phyloP scores from a whole-genome alignment of 1,140 invertebrate species.

The Stegodyphus mimosarum region DNA sequence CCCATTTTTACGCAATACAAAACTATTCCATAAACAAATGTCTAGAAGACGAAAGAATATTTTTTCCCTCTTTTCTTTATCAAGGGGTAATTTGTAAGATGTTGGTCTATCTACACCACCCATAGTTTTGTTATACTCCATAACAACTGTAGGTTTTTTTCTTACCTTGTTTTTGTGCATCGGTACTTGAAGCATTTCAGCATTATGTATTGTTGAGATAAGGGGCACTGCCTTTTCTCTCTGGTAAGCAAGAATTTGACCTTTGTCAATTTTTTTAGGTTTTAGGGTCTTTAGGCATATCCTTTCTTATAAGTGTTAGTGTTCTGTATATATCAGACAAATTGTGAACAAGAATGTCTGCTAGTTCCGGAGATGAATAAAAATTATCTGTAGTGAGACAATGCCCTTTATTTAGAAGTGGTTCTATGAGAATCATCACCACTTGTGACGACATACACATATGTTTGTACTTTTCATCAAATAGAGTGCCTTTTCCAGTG shows the following conservation, averaged over 20 bases:
- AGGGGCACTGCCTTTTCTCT: not conserved
- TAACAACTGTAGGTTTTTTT: not conserved
- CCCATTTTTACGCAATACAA: too few species aligned
- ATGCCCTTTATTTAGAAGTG: not conserved
- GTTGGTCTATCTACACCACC: not conserved
- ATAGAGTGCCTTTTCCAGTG: not conserved
- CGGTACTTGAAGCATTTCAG: not conserved
- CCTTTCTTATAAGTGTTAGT: not conserved
- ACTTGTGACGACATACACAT: not conserved
- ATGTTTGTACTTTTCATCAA: not conserved
- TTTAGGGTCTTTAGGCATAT: not conserved
- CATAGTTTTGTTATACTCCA: constrained; percentile 7
- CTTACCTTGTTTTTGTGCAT: not conserved
- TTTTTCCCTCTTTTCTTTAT: constrained; percentile 2
- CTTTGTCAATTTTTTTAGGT: not conserved
- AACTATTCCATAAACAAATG: too few species aligned
- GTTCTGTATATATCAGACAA: not conserved
- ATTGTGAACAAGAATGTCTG: not conserved
- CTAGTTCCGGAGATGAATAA: not conserved
- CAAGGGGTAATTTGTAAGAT: constrained; percentile 1
- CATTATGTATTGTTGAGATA: not conserved
- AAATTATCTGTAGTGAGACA: not conserved
- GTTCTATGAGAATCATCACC: not conserved
- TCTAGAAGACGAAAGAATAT: too few species aligned
- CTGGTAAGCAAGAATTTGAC: not conserved